Conservation (phyloP, 2,888 invertebrate species). For the Pyrrhosoma nymphula region DNA sequence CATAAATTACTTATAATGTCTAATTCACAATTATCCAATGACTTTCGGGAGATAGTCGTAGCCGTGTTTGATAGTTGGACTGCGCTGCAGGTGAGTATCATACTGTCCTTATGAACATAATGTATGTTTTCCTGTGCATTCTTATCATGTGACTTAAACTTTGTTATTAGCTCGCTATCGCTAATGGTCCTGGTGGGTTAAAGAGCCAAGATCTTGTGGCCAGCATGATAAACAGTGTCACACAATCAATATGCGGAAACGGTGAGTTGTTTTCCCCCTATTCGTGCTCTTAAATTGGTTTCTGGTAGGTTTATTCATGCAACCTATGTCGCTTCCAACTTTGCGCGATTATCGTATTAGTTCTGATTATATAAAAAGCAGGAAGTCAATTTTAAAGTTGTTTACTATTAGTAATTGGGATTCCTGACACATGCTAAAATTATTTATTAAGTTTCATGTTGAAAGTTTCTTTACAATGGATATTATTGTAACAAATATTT, state of each 20-base stretch:
- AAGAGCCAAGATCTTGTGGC: constrained; percentile 9
- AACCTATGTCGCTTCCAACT: too few relatives aligned
- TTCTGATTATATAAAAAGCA: too few relatives aligned
- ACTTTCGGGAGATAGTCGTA: constrained; percentile 9
- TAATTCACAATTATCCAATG: not conserved
- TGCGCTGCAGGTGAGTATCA: not conserved
- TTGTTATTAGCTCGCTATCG: constrained; percentile 40
- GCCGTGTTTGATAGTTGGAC: constrained; percentile 51
- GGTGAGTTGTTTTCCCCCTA: not conserved
- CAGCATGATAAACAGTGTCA: constrained; percentile 45
- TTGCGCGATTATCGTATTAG: too few relatives aligned
- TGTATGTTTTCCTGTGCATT: not conserved
- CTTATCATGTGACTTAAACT: not conserved
- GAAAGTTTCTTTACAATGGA: too few relatives aligned
- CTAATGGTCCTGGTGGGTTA: constrained; percentile 23
- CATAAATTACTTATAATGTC: not conserved
- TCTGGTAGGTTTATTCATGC: too few relatives aligned
- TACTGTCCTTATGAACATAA: not conserved
- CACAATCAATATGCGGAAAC: constrained; percentile 12
- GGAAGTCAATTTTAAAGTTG: too few relatives aligned
- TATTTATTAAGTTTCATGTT: too few relatives aligned
- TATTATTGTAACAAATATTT: too few relatives aligned
- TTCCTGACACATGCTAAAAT: too few relatives aligned
- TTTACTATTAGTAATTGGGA: too few relatives aligned
- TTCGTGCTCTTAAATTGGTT: too few relatives aligned